Base-by-base conservation (phyloP, 2,888 invertebrate genomes). In the Frankliniella intonsa region DNA sequence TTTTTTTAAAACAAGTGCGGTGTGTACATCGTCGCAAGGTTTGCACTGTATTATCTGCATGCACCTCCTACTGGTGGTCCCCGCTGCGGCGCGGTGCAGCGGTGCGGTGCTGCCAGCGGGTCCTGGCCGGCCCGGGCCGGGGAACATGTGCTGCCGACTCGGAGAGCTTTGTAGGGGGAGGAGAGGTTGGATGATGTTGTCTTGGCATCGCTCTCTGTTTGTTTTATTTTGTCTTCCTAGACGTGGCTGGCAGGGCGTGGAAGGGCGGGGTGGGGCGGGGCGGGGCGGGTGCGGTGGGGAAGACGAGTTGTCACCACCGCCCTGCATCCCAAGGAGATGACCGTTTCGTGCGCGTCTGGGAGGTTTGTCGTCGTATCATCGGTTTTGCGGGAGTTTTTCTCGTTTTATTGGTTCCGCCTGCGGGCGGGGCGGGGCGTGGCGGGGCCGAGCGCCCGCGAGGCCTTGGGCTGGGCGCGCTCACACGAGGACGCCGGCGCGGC, bases 181-280 rank as follows among this genome's bases (percentile, higher is more conserved):
- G 38, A 38, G 38, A 5, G 55, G 19, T 19, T 14, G 14, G 55
- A 55, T 76, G 22, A 25, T 76, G 69, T 76, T 76, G 69, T 76
- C 69, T 76, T 76, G 69, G 69, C 69, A 76, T 12, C 69, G 22
- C 22, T 25, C 69, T 76, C 25, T 76, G 69, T 76, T 76, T 76
- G 55, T 55, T 55, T 55, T 12, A 19, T 19, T 55, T 55, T 12
- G 55, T 55, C 55, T 19, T 12, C 55, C 55, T 55, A 12, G 55
- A 19, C 55, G 14, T 55, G 55, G 12, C 51, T 11, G 51, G 12
- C 51, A 51, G 51, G 12, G 51, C 51, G 51, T 11, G 51, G 51
- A 51, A 12, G n/a, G 12, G 51, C 51, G 51, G 51, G 51, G 10
- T 17, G 55, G 14, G 17, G 55, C 55, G 17, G 55, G 14, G 14